Conservation (phyloP, 1,140 invertebrate genomes). For the Platyscapa corneri region DNA sequence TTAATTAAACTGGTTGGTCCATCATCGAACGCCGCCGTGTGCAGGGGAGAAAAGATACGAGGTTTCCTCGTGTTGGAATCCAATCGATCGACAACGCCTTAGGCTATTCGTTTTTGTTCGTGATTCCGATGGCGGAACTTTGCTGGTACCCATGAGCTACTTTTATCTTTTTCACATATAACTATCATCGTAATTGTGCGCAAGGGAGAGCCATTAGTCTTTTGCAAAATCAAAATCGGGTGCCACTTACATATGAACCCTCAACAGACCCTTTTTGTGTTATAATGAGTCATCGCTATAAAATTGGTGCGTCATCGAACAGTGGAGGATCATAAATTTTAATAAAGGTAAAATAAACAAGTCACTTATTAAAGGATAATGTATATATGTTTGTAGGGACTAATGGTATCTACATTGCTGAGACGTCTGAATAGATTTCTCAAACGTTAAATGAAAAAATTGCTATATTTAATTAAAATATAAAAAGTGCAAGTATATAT, state of each 20-base stretch:
- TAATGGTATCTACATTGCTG: not conserved
- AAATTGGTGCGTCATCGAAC: slow-evolving; percentile 10
- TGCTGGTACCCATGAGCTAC: not conserved
- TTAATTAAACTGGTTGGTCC: slow-evolving; percentile 66
- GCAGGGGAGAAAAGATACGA: slow-evolving; percentile 16
- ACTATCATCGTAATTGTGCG: not conserved
- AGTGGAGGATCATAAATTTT: slow-evolving; percentile 27
- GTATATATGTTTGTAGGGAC: not conserved
- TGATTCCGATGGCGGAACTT: not conserved
- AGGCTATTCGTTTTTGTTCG: slow-evolving; percentile 23
- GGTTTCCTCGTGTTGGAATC: slow-evolving; percentile 20
- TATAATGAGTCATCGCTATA: slow-evolving; percentile 27
- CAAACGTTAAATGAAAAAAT: not conserved
- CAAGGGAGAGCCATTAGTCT: slow-evolving; percentile 14
- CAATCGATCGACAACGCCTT: slow-evolving; percentile 45
- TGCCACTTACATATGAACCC: not conserved
- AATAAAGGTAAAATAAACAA: slow-evolving; percentile 44
- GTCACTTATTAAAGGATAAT: slow-evolving; percentile 1
- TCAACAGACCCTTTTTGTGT: not conserved
- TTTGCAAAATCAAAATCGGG: slow-evolving; percentile 8
- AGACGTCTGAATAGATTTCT: slow-evolving; percentile 29
- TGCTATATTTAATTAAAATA: not conserved
- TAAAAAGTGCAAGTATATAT: not conserved
- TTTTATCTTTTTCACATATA: not conserved
- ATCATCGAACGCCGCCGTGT: slow-evolving; percentile 51